Conservation (phyloP, 2,888 invertebrate genomes). For the Lomographa bimaculata region DNA sequence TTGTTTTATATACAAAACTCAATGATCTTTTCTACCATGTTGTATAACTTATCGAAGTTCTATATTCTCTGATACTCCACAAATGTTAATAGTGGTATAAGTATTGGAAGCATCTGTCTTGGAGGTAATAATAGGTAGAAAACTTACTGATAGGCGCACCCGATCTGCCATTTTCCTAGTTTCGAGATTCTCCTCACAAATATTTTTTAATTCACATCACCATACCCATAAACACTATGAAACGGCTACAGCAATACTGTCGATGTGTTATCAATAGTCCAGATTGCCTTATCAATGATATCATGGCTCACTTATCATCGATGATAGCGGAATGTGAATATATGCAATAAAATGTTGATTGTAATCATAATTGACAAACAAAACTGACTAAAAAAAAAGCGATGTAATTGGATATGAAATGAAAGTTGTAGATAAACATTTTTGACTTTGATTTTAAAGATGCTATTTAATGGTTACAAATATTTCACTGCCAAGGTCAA, state of each 20-base stretch:
- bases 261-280: constrained; percentile 57
- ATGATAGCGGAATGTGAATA: constrained; percentile 50
- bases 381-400: no score
- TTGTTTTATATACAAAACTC: no score
- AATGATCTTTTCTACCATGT: no score
- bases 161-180: constrained; percentile 61
- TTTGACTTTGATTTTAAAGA: no score
- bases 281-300: constrained; percentile 65
- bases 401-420: constrained; percentile 4
- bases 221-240: constrained; percentile 44
- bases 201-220: constrained; percentile 37
- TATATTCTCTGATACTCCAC: no score
- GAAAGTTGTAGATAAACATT: no score
- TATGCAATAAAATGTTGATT: constrained; percentile 31
- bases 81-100: no score
- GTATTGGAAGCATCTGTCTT: no score
- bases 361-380: constrained; percentile 3
- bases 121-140: no score
- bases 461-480: no score
- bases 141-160: constrained; percentile 68
- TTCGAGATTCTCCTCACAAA: constrained; percentile 60
- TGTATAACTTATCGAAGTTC: no score
- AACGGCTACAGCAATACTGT: constrained; percentile 52
- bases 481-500: no score
- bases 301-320: constrained; percentile 49